Conservation (phyloP, 2,888 invertebrate genomes). For the Lycophotia porphyrea region DNA sequence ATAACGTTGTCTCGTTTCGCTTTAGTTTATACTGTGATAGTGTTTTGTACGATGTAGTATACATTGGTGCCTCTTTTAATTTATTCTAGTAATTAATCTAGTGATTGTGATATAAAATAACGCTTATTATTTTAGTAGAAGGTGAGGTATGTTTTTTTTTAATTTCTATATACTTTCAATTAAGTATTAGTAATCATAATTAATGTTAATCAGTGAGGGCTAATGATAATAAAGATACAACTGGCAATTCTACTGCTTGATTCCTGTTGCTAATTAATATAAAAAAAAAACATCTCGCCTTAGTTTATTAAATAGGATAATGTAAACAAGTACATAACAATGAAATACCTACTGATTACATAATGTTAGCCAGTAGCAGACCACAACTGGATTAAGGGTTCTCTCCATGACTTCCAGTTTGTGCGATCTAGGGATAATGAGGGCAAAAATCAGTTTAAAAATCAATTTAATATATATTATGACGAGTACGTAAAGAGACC, state of each 20-base stretch:
- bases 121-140: conserved; percentile 38
- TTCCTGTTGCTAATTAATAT: neutral
- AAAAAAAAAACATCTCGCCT: no score
- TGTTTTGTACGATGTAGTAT: conserved; percentile 47
- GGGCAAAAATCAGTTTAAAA: neutral
- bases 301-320: neutral
- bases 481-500: no score
- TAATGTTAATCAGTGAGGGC: neutral
- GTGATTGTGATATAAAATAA: conserved; percentile 47
- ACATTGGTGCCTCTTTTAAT: conserved; percentile 24
- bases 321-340: neutral
- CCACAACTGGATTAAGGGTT: neutral
- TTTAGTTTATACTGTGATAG: conserved; percentile 30
- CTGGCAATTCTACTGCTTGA: neutral
- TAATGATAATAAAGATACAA: neutral
- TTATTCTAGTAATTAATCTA: conserved; percentile 44
- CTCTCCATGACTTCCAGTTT: neutral
- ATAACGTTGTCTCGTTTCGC: conserved; percentile 34
- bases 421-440: neutral
- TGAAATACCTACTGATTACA: neutral
- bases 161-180: neutral
- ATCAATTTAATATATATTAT: neutral
- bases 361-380: neutral
- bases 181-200: neutral
- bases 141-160: conserved; percentile 36